Base-by-base conservation (phyloP, 1,140 invertebrate species). In the Panagrolaimus sp. region DNA sequence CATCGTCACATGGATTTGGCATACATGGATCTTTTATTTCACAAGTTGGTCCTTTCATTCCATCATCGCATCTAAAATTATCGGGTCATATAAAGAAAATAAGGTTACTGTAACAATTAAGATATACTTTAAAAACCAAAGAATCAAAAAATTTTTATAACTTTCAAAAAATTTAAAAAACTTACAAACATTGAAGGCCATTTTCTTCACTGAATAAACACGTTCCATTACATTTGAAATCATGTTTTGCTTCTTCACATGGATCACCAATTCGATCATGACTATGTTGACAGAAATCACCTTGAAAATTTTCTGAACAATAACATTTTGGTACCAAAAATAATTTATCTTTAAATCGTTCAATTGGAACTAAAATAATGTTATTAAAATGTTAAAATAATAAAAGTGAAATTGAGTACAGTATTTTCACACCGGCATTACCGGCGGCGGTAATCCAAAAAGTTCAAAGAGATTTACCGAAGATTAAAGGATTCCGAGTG, bases 301-400 rank as follows among this genome's bases (percentile, higher is more conserved):
- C 72, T 44, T 73, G 65, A 48, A 58, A 73, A 17, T 28, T 26
- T 1, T 45, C 26, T 17, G 43, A 32, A 32, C 72, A 73, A 32
- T 71, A 12, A 65, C 72, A 73, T 48, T 72, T 71, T 63, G 72
- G 72, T n/a, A 71, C 44, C 7, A 71, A 43, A 12, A 73, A 67
- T 3, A 63, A 47, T 0, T 63, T 63, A 10, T 38, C 43, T 14
- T 15, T 9, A 1, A 14, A 28, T 3, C 21, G 12, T 15, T 26
- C 43, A 24, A 6, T 21, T 43, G n/a, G 17, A 14, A 65, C 12
- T 32, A 48, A n/a, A 26, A 24, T 44, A 9, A 44, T 10, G 15
- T 28, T 17, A 44, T 63, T 7, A 14, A 28, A 71, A 21, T 70
- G 21, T 67, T 32, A 24, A 24, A 66, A 15, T 9, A 9, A 65